Evolutionary conservation across 2,113 vertebrate species (phyloP).

Genomic region (Cricetomys ansorgei): DNA sequence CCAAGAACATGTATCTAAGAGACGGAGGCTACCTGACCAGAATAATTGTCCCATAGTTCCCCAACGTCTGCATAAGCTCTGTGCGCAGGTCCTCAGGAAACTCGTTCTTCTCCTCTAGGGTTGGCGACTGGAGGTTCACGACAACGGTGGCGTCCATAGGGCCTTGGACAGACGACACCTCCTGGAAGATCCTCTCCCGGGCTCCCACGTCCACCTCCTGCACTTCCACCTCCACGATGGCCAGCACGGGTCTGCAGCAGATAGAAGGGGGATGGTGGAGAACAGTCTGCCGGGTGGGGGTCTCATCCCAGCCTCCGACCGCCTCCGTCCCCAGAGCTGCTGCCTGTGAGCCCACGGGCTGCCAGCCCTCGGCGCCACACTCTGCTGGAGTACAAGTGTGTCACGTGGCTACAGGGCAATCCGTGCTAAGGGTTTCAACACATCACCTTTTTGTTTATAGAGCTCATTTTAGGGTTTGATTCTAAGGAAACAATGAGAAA

Average conservation of each 20-base stretch:
- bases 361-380: accelerated
- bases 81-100: slow-evolving; percentile 88
- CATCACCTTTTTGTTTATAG: background rate
- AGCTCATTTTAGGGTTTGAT: background rate
- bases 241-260: slow-evolving; percentile 87
- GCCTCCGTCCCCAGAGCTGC: background rate
- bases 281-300: accelerated
- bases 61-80: slow-evolving; percentile 88
- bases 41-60: slow-evolving; percentile 86
- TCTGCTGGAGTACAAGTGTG: background rate
- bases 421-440: background rate
- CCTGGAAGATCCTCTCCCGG: slow-evolving; percentile 88
- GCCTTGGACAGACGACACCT: slow-evolving; percentile 90
- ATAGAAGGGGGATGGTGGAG: background rate
- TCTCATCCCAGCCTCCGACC: background rate
- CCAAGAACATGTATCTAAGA: background rate
- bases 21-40: slow-evolving; percentile 84
- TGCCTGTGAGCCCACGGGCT: no score
- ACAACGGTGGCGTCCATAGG: slow-evolving; percentile 89
- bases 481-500: background rate
- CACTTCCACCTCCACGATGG: slow-evolving; percentile 90
- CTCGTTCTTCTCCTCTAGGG: slow-evolving; percentile 84
- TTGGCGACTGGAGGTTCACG: slow-evolving; percentile 85
- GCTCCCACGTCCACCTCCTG: slow-evolving; percentile 87
- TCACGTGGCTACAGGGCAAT: background rate